phyloP scores from a whole-genome alignment of 2,113 vertebrate species.

The Tiliqua scincoides region DNA sequence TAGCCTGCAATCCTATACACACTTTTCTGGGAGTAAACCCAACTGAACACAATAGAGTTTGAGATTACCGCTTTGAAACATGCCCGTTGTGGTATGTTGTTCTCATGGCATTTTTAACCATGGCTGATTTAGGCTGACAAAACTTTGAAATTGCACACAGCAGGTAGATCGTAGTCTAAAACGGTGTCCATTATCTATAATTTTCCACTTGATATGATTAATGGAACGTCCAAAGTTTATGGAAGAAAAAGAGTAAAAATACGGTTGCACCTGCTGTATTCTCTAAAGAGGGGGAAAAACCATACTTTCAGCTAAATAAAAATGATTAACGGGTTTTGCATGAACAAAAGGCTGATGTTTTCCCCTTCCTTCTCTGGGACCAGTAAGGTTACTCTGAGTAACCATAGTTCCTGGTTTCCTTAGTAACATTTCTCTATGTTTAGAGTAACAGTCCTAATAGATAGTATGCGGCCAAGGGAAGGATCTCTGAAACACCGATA shows the following conservation, averaged over 20 bases:
- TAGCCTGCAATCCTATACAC: too few relatives aligned
- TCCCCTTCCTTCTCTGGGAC: conserved; percentile 22
- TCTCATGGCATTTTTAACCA: not conserved
- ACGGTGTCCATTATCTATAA: rapidly evolving
- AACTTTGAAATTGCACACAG: not conserved
- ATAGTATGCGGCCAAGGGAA: conserved; percentile 8
- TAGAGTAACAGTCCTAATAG: conserved; percentile 38
- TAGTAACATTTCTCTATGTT: conserved; percentile 37
- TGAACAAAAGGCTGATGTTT: not conserved
- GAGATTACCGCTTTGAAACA: conserved; percentile 27
- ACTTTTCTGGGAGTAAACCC: too few relatives aligned
- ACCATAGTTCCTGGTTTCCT: conserved; percentile 55
- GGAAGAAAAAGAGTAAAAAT: not conserved
- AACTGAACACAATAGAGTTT: too few relatives aligned
- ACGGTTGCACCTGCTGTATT: not conserved
- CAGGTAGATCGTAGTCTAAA: not conserved
- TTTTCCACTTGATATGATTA: not conserved
- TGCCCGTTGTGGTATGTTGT: conserved; percentile 9
- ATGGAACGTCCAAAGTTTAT: not conserved
- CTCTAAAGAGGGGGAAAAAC: not conserved
- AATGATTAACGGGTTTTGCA: conserved; percentile 11
- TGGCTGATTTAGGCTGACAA: not conserved
- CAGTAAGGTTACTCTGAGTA: conserved; percentile 45
- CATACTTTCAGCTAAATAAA: not conserved
- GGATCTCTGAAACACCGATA: conserved; percentile 20